Conservation (phyloP, 2,113 vertebrate genomes). For the Tursiops truncatus region DNA sequence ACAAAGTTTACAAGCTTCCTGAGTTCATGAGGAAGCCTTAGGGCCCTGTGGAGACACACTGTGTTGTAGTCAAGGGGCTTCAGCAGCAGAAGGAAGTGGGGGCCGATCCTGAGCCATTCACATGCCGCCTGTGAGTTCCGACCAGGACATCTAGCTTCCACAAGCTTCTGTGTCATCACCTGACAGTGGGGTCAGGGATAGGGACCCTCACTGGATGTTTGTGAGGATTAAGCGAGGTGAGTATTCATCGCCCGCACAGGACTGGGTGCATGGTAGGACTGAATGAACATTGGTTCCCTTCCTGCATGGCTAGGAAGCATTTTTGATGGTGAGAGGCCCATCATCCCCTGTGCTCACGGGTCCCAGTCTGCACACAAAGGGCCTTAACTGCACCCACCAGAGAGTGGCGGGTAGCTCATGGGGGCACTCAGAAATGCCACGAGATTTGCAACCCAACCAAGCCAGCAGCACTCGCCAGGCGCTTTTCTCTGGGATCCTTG, state of each 20-base stretch:
- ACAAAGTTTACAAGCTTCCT: background rate
- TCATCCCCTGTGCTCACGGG: background rate
- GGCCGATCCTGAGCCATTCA: background rate
- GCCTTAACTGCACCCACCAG: background rate
- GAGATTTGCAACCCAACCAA: background rate
- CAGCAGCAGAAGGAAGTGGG: no score
- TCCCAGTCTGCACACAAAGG: background rate
- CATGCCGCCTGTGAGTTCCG: background rate
- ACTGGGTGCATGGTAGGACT: fast-evolving
- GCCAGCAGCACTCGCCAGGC: background rate
- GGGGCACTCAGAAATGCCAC: background rate
- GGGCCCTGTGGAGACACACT: background rate
- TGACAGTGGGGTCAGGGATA: background rate
- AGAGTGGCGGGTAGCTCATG: background rate
- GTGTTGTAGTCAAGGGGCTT: fast-evolving
- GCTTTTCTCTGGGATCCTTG: background rate
- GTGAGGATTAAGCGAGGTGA: background rate
- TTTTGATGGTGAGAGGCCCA: background rate
- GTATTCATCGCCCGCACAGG: background rate
- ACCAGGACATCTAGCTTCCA: background rate
- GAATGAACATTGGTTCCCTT: background rate
- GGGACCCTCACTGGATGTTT: fast-evolving
- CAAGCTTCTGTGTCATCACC: background rate
- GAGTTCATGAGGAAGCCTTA: background rate
- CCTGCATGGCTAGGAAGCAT: background rate